Conservation (phyloP, 2,888 invertebrate species). For the Spodoptera picta region DNA sequence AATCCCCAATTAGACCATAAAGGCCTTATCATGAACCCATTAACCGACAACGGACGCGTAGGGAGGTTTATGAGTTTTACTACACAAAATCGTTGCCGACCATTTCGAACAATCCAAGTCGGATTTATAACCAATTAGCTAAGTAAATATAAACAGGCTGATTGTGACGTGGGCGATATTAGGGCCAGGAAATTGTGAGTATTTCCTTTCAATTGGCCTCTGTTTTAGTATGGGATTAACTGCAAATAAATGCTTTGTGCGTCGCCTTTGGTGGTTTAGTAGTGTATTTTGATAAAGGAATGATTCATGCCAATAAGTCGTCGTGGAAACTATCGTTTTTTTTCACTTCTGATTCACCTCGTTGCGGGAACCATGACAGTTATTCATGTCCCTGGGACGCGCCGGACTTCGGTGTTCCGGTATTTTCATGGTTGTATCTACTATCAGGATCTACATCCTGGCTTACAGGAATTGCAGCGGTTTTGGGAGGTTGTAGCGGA, state of each 20-base stretch:
- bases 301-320: too few relatives aligned
- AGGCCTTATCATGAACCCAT: conserved; percentile 83
- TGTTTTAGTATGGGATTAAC: conserved; percentile 1
- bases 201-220: conserved; percentile 15
- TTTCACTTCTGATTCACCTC: too few relatives aligned
- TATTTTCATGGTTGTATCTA: too few relatives aligned
- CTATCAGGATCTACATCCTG: too few relatives aligned
- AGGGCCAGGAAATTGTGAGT: conserved; percentile 59
- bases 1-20: conserved; percentile 84
- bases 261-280: background rate
- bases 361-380: too few relatives aligned
- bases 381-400: too few relatives aligned
- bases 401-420: too few relatives aligned
- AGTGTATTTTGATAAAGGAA: too few relatives aligned
- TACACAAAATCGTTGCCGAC: conserved; percentile 84
- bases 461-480: too few relatives aligned
- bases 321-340: too few relatives aligned
- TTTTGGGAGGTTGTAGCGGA: too few relatives aligned
- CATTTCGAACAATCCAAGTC: conserved; percentile 81
- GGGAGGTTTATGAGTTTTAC: conserved; percentile 88
- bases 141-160: conserved; percentile 77
- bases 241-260: background rate
- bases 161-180: conserved; percentile 67
- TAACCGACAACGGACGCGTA: conserved; percentile 80
- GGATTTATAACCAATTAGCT: conserved; percentile 86